Conservation (phyloP, 2,113 vertebrate genomes). For the Bothrops jararaca region DNA sequence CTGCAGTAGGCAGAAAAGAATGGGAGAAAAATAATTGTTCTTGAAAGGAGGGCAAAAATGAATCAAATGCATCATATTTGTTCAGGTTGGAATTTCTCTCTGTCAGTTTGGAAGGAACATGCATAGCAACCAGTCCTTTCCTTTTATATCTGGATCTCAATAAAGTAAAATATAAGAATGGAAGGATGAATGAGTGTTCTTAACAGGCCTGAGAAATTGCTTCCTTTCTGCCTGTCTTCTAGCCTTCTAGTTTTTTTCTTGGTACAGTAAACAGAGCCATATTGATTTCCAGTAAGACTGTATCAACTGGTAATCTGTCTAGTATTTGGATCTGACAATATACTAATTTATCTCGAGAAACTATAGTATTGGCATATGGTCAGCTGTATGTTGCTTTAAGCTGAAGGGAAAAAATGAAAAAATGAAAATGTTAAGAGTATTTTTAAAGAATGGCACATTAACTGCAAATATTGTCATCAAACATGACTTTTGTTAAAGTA, state of each 20-base stretch:
- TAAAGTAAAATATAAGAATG: conserved; percentile 11
- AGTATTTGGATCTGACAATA: conserved; percentile 39
- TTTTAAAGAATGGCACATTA: too few species aligned
- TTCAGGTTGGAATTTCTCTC: not conserved
- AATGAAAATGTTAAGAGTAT: too few species aligned
- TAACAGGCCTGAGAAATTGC: not conserved
- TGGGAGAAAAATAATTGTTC: conserved; percentile 44
- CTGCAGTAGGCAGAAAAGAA: conserved; percentile 48
- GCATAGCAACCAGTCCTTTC: conserved; percentile 6
- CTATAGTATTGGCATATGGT: too few species aligned
- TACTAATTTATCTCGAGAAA: too few species aligned
- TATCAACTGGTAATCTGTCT: conserved; percentile 50
- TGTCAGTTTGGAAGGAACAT: not conserved
- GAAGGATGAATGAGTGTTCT: conserved; percentile 12
- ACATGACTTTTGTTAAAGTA: too few species aligned
- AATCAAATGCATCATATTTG: conserved; percentile 21
- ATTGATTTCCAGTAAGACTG: conserved; percentile 55
- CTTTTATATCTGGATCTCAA: conserved; percentile 25
- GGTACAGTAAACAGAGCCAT: conserved; percentile 28
- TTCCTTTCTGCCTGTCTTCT: conserved; percentile 26
- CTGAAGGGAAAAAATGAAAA: too few species aligned
- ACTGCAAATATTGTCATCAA: too few species aligned
- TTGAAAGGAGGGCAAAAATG: conserved; percentile 36
- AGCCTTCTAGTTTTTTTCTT: conserved; percentile 54
- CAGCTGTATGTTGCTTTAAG: too few species aligned